These are phyloP conservation scores for Echinops telfairi DNA, from an alignment of 2,113 vertebrate species.

Conservation along the genomic window DNA sequence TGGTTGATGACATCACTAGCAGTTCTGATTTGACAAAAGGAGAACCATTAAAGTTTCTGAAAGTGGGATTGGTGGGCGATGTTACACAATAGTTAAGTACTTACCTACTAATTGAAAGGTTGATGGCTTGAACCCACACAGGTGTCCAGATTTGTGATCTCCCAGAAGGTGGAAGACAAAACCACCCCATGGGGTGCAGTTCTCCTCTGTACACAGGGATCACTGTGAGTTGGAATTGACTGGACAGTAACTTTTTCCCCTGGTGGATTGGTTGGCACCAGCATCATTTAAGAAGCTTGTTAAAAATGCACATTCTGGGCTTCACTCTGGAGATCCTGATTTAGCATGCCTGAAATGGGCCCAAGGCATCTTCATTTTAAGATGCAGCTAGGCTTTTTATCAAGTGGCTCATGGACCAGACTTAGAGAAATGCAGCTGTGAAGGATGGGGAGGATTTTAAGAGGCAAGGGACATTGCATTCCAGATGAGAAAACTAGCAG, in stretches of 20 bases:
- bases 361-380: background rate
- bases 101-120: background rate
- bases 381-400: constrained; percentile 26
- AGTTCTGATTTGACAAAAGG: background rate
- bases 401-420: background rate
- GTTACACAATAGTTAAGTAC: background rate
- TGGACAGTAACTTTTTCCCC: background rate
- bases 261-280: background rate
- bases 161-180: background rate
- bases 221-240: background rate
- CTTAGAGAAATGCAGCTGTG: background rate
- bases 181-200: background rate
- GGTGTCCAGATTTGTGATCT: background rate
- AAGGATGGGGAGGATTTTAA: background rate
- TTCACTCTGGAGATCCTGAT: background rate
- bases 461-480: background rate
- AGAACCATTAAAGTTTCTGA: background rate
- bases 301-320: background rate
- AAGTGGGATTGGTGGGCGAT: background rate
- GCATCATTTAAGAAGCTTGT: background rate
- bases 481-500: background rate
- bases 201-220: background rate
- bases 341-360: background rate
- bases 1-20: background rate
- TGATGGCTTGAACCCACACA: background rate